Conservation (phyloP, 2,888 invertebrate species). For the Agrotis clavis region DNA sequence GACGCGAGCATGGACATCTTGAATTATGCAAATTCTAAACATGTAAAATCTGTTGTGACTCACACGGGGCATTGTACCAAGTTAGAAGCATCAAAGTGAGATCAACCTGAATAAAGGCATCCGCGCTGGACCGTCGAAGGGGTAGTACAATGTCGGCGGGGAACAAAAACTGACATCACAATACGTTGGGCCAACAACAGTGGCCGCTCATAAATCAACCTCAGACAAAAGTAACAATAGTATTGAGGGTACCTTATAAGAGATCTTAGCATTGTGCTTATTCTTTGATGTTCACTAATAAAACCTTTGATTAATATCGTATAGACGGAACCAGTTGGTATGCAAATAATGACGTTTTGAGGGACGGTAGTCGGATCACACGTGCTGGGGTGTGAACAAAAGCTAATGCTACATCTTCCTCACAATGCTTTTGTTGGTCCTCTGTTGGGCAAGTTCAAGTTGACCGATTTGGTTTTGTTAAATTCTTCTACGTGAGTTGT, state of each 20-base stretch:
- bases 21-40: conserved; percentile 72
- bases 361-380: conserved; percentile 87
- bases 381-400: conserved; percentile 86
- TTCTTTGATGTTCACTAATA: conserved; percentile 91
- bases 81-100: conserved; percentile 89
- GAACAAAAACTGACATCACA: conserved; percentile 91
- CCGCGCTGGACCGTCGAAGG: conserved; percentile 86
- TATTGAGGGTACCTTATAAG: conserved; percentile 91
- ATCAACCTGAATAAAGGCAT: conserved; percentile 88
- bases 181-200: conserved; percentile 90
- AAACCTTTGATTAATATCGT: conserved; percentile 92
- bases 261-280: conserved; percentile 90
- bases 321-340: conserved; percentile 89
- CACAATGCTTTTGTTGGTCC: conserved; percentile 82
- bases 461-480: conserved; percentile 70
- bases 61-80: conserved; percentile 83
- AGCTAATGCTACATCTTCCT: conserved; percentile 86
- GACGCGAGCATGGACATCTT: conserved; percentile 46
- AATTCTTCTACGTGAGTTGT: conserved; percentile 48
- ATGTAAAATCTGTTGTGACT: conserved; percentile 75
- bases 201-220: conserved; percentile 91
- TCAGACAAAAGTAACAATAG: conserved; percentile 91
- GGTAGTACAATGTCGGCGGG: conserved; percentile 90
- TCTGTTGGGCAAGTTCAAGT: conserved; percentile 65
- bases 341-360: conserved; percentile 88